Evolutionary conservation across 1,140 invertebrate species (phyloP).

Genomic region (Drosophila lowei): DNA sequence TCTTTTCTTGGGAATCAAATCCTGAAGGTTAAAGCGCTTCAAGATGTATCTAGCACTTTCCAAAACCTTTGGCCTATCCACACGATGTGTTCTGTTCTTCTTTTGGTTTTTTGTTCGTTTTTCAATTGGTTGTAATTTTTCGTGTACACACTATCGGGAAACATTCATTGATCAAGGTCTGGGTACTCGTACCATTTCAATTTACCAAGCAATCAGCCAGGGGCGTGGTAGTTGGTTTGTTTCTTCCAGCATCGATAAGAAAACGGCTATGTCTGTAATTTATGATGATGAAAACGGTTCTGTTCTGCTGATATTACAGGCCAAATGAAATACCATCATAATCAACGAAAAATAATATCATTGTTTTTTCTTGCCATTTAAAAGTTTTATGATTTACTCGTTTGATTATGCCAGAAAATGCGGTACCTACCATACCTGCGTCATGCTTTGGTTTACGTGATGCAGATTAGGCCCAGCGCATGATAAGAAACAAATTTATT

Average conservation of each 20-base stretch:
- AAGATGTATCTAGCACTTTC: slow-evolving; percentile 17
- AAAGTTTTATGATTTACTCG: slow-evolving; percentile 4
- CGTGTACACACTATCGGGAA: slow-evolving; percentile 2
- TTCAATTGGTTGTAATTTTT: slow-evolving; percentile 8
- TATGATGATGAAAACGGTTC: too few species aligned
- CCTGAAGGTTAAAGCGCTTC: slow-evolving; percentile 45
- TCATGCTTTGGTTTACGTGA: slow-evolving; percentile 15
- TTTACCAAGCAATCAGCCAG: slow-evolving; percentile 29
- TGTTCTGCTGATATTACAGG: too few species aligned
- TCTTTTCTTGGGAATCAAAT: slow-evolving; percentile 6
- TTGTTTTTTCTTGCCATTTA: not conserved
- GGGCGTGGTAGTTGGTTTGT: too few species aligned
- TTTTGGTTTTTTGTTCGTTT: not conserved
- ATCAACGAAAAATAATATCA: too few species aligned
- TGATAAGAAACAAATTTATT: not conserved
- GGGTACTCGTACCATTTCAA: not conserved
- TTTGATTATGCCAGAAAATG: not conserved
- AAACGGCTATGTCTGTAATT: too few species aligned
- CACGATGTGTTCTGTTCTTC: not conserved
- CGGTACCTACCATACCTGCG: slow-evolving; percentile 6
- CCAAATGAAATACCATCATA: too few species aligned
- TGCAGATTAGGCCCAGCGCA: slow-evolving; percentile 8
- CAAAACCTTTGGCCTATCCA: not conserved
- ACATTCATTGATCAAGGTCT: slow-evolving; percentile 28
- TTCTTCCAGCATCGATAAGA: too few species aligned